phyloP scores from a whole-genome alignment of 2,797 vertebrate species.

The Luscinia luscinia region DNA sequence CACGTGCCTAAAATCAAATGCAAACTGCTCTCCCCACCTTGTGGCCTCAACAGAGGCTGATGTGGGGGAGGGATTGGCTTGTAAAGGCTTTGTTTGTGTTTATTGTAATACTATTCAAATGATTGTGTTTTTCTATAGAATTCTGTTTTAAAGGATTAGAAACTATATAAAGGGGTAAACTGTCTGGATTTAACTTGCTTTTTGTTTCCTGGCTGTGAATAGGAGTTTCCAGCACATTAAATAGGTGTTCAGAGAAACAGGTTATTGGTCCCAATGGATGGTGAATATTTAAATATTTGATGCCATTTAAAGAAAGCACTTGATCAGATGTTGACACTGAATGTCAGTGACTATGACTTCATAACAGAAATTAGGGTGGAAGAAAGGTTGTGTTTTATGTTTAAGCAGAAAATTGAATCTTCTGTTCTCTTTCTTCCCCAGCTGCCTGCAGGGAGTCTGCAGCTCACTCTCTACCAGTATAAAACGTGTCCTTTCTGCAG shows the following conservation, averaged over 20 bases:
- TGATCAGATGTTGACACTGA: not conserved
- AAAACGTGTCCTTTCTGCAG: conserved; percentile 99
- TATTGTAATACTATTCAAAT: not conserved
- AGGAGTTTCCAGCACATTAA: not conserved
- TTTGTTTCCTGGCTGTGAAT: not conserved
- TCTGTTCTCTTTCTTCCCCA: conserved; percentile 32
- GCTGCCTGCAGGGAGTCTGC: conserved; percentile 65
- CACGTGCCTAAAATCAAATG: not conserved
- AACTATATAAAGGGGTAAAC: not conserved
- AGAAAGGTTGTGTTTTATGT: not conserved
- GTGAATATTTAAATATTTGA: not conserved
- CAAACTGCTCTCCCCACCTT: not conserved
- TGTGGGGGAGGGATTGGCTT: not conserved
- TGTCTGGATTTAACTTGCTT: not conserved
- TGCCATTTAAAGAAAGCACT: not conserved
- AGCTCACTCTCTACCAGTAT: conserved; percentile 94
- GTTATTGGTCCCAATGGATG: not conserved
- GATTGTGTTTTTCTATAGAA: not conserved
- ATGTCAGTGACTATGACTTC: not conserved
- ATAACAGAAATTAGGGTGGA: not conserved
- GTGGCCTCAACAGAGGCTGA: not conserved
- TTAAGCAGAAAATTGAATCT: not conserved
- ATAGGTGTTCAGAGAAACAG: not conserved
- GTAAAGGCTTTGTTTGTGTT: not conserved
- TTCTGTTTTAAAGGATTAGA: not conserved